Conservation (phyloP, 1,140 invertebrate species). For the Panagrolaimus sp. region DNA sequence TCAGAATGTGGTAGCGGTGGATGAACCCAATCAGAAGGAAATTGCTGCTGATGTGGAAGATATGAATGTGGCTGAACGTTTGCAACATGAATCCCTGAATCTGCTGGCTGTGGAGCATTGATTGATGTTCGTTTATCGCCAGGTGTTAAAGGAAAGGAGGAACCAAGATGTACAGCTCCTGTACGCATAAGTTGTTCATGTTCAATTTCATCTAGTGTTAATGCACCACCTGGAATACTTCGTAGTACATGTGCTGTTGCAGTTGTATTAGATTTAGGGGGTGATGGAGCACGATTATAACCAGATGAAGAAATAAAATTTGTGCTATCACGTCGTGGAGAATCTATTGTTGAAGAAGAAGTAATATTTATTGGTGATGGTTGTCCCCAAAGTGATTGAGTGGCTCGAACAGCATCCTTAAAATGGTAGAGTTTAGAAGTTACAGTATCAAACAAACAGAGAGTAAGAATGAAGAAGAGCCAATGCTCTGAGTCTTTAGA, state of each 20-base stretch:
- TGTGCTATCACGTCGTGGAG: not conserved
- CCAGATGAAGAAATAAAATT: not conserved
- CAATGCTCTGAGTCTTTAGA: too few relatives aligned
- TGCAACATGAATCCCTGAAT: too few relatives aligned
- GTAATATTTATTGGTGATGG: too few relatives aligned
- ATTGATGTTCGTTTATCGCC: not conserved
- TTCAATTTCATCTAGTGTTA: slow-evolving; percentile 23
- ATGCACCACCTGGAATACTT: slow-evolving; percentile 1
- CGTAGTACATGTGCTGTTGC: not conserved
- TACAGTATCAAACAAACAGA: too few relatives aligned
- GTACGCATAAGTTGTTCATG: not conserved
- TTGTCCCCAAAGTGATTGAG: not conserved
- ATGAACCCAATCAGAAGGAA: too few relatives aligned
- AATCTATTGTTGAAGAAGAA: not conserved
- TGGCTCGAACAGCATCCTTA: not conserved
- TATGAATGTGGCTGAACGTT: too few relatives aligned
- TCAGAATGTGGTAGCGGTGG: not conserved
- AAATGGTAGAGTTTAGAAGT: too few relatives aligned
- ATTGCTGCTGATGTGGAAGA: not conserved
- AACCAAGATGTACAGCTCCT: not conserved
- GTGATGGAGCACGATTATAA: not conserved
- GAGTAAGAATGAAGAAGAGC: too few relatives aligned
- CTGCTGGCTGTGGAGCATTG: too few relatives aligned
- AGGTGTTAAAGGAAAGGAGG: not conserved
- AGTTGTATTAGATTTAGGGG: too few relatives aligned